A percentile compares a stretch with the other conserved stretches of the same genome.
Evolutionary conservation across 2,797 vertebrate genomes (phyloP).

Genomic region (Poeciliopsis paucimaculata): DNA sequence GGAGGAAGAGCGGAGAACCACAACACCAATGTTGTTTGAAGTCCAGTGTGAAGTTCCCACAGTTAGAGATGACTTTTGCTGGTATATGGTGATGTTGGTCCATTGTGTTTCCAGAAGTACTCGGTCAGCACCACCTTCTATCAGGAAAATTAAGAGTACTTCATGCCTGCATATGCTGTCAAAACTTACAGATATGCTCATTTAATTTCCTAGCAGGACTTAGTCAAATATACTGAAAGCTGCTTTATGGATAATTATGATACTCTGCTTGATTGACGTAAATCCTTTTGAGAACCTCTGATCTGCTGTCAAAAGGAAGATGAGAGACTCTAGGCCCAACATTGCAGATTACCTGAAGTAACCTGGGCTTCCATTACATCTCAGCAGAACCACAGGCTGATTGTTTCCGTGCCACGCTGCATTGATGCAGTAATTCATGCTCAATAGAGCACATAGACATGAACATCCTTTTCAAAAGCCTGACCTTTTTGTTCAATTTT

Average conservation of each 20-base stretch:
- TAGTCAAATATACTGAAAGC: neutral
- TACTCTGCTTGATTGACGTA: neutral
- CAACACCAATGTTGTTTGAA: neutral
- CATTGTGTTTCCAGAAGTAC: neutral
- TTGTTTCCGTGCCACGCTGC: neutral
- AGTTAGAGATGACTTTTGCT: no score
- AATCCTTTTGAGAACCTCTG: neutral
- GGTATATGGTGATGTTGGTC: neutral
- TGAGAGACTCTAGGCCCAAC: neutral
- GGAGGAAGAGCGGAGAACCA: neutral
- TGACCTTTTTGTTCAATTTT: neutral
- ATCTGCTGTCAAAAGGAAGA: neutral
- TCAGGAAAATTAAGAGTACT: neutral
- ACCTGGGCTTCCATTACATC: neutral
- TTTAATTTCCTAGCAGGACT: neutral
- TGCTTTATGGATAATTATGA: neutral
- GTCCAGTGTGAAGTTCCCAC: neutral
- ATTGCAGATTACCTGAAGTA: neutral
- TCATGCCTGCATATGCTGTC: neutral
- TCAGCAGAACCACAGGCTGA: neutral
- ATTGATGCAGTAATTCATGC: neutral
- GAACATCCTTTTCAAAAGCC: neutral
- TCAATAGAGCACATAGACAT: neutral
- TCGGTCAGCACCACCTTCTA: neutral
- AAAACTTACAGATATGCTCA: neutral